phyloP scores from a whole-genome alignment of 1,140 invertebrate genomes.

The Temnothorax curvispinosus region DNA sequence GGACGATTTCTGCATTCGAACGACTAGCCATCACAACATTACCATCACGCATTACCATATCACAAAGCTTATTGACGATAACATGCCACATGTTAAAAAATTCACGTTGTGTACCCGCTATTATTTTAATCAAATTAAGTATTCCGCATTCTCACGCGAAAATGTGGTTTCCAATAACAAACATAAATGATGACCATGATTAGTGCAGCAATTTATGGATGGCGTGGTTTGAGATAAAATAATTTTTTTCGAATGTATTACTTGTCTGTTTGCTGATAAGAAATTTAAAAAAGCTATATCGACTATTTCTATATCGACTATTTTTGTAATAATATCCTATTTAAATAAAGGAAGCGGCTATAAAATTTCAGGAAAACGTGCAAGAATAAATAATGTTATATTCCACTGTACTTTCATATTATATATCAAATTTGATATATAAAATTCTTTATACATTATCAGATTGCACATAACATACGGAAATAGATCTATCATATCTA shows the following conservation, averaged over 20 bases:
- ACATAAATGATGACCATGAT: neutral
- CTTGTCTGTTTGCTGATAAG: neutral
- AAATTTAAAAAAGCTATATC: neutral
- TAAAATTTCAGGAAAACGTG: neutral
- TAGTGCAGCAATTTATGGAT: neutral
- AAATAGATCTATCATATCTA: neutral
- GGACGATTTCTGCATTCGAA: conserved; percentile 40
- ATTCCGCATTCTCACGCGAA: neutral
- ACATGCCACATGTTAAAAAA: neutral
- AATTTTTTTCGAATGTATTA: neutral
- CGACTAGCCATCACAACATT: neutral
- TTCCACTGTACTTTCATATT: neutral
- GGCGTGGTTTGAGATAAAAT: neutral
- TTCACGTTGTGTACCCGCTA: neutral
- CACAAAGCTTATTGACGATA: neutral
- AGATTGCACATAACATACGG: neutral
- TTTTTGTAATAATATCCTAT: neutral
- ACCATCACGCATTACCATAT: neutral
- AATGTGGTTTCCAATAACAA: neutral
- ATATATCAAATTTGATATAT: neutral
- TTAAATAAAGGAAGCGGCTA: neutral
- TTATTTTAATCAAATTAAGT: neutral
- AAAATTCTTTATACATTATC: neutral
- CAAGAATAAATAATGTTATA: neutral
- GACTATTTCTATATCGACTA: neutral